A percentile compares a stretch with the other conserved stretches of the same genome.
phyloP scores from a whole-genome alignment of 1,140 invertebrate genomes.

The Hycleus phaleratus region DNA sequence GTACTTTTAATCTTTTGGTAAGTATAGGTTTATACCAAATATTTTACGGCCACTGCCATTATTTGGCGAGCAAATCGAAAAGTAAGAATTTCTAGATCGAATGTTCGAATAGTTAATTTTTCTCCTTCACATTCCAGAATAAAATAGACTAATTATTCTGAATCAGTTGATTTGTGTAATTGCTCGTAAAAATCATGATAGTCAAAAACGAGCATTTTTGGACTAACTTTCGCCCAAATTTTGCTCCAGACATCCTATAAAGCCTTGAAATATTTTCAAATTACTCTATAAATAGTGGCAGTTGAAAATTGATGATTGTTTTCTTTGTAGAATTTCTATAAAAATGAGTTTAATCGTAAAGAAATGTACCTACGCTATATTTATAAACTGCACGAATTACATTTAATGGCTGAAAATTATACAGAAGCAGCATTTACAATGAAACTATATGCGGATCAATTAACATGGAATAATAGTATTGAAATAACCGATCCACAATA shows the following conservation, averaged over 20 bases:
- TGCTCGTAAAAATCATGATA: too few relatives aligned
- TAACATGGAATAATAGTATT: slow-evolving; percentile 74
- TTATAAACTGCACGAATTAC: slow-evolving; percentile 91
- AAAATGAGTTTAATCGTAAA: slow-evolving; percentile 89
- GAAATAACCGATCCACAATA: slow-evolving; percentile 57
- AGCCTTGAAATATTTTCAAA: background rate
- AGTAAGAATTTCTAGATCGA: too few relatives aligned
- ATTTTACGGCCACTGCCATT: too few relatives aligned
- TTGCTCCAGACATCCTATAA: background rate
- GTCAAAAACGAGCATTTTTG: too few relatives aligned
- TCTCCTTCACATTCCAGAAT: background rate
- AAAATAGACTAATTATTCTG: background rate
- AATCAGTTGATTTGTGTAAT: too few relatives aligned
- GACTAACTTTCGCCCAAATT: too few relatives aligned
- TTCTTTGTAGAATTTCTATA: slow-evolving; percentile 85
- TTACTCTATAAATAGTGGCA: background rate
- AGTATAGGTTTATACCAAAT: slow-evolving; percentile 19
- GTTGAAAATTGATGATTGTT: background rate
- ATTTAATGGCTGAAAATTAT: slow-evolving; percentile 88
- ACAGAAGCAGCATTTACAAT: slow-evolving; percentile 95
- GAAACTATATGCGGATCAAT: slow-evolving; percentile 84
- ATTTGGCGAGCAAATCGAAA: too few relatives aligned
- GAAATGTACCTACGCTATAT: slow-evolving; percentile 97
- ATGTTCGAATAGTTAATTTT: too few relatives aligned
- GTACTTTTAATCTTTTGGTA: slow-evolving; percentile 91